Percentiles rank a stretch among this genome's conserved stretches.
phyloP scores from a whole-genome alignment of 64 coral and sea anemone genomes.

The Cladopsammia gracilis region DNA sequence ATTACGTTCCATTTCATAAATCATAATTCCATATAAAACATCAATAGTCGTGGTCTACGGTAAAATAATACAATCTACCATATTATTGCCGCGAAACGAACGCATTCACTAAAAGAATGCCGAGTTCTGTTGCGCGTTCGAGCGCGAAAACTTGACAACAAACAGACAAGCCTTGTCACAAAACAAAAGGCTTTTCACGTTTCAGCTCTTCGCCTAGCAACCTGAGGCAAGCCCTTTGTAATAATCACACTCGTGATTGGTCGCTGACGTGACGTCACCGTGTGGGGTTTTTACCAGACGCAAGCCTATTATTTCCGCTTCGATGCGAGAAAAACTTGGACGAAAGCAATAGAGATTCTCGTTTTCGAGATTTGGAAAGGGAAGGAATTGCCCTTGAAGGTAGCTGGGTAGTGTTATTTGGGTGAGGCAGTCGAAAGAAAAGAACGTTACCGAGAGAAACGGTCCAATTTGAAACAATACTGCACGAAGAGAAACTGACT shows the following conservation, averaged over 20 bases:
- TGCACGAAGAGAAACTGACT: neutral
- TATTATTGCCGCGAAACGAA: neutral
- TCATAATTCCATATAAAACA: neutral
- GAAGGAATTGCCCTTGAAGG: neutral
- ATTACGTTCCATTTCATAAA: slow-evolving; percentile 1
- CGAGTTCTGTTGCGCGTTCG: neutral
- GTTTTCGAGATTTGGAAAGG: neutral
- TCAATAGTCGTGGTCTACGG: neutral
- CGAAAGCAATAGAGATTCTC: neutral
- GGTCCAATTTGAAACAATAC: slow-evolving; percentile 2
- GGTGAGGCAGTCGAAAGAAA: neutral
- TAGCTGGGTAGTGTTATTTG: neutral
- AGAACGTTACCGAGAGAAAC: slow-evolving; percentile 18
- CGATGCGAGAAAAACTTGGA: neutral
- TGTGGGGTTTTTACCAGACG: slow-evolving; percentile 58
- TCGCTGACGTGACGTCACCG: slow-evolving; percentile 57
- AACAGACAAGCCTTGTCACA: neutral
- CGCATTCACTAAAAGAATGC: neutral
- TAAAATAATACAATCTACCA: neutral
- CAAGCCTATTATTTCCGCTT: slow-evolving; percentile 70
- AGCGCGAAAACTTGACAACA: neutral
- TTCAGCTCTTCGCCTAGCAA: slow-evolving; percentile 47
- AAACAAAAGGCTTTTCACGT: slow-evolving; percentile 48
- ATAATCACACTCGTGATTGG: slow-evolving; percentile 57
- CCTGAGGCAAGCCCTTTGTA: slow-evolving; percentile 31